Evolutionary conservation across 1,140 invertebrate genomes (phyloP), one percentile per base, ranked within the genome.

Genomic region (Thaumetopoea pityocampa): DNA sequence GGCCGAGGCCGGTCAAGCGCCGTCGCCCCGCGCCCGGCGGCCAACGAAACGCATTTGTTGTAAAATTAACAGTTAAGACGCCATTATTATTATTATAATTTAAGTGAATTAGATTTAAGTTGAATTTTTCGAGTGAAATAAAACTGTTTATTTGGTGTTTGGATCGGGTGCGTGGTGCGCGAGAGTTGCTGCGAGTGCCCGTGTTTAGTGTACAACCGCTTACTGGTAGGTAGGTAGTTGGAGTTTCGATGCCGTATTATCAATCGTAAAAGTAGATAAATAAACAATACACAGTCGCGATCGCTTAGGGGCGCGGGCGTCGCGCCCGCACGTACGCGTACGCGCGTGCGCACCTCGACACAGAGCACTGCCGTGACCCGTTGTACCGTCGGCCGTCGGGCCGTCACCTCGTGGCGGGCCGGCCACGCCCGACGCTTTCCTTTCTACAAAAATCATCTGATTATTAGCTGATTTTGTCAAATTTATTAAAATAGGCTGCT

Each of bases 221-320:
- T 81, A 84, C 69, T 78, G 79, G 80, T 81, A 81, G 77, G 77
- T 81, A 84, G 77, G 80, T 81, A 81, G 80, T 84, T 80, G 77
- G 78, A 81, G 77, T 84, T 84, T 81, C 68, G 76, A 81, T 67
- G 66, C 76, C 68, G 69, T 72, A 81, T 76, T 81, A 77, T 72
- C 58, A 71, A 77, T 83, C 63, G 74, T 80, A 79, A 78, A 63
- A 37, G 76, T 80, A 80, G 76, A 57, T 69, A 67, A 72, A 70
- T 63, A 58, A 69, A 70, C 69, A 71, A 72, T 70, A 67, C 61
- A 69, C 60, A 59, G 68, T 59, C 68, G 67, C 77, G 71, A 57
- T 20, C 60, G 71, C 69, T 67, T 66, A 17, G 30, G 30, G 45
- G 44, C 36, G 51, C 49, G 55, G 35, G 52, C 52, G 34, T 47